Base-by-base conservation (phyloP, 2,797 vertebrate genomes). In the Gymnothorax javanicus region DNA sequence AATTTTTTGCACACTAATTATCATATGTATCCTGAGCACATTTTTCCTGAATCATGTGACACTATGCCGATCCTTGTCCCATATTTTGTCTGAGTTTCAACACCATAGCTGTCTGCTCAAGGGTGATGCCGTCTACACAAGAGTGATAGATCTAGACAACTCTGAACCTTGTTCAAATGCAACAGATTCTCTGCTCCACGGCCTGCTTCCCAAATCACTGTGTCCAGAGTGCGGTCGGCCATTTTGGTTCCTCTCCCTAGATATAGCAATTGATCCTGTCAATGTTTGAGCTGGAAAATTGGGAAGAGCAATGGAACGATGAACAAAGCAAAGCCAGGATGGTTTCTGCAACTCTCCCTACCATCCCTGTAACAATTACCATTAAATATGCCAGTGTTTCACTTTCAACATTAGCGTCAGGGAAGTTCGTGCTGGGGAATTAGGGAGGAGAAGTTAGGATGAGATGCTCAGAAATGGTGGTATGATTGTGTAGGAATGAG, bases 341-440 rank as follows among this genome's bases (percentile, higher is more conserved):
- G 89, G 90, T 91, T 89, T 82, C 87, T 87, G 86, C 83, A 60
- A 43, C 17, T 23, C 57, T 86, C 87, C 67, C 67, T 90, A 91
- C 90, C 89, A 59, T 83, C 82, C 82, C 58, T 23, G 17, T 79
- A 89, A 92, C 92, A 88, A 94, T 92, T 88, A 87, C 92, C 73
- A 91, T 91, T 91, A 89, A 85, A 88, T 86, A 90, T 89, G 89
- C 92, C 92, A 86, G 93, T 92, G 87, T 86, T 84, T 62, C 87
- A 87, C 87, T 92, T 89, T 90, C 87, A 87, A 71, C 1, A 86
- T 83, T 89, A 85, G 88, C 91, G 92, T 91, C 56, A 54, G 15
- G 64, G 15, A 17, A 17, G 59, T 60, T 11, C 11, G 17, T 60
- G 59, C 1, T 11, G 59, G 11, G 13, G 11, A 3, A 15, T 11